These are phyloP conservation scores for Microvelia longipes DNA, from an alignment of 1,140 invertebrate species.

Conservation along the genomic window DNA sequence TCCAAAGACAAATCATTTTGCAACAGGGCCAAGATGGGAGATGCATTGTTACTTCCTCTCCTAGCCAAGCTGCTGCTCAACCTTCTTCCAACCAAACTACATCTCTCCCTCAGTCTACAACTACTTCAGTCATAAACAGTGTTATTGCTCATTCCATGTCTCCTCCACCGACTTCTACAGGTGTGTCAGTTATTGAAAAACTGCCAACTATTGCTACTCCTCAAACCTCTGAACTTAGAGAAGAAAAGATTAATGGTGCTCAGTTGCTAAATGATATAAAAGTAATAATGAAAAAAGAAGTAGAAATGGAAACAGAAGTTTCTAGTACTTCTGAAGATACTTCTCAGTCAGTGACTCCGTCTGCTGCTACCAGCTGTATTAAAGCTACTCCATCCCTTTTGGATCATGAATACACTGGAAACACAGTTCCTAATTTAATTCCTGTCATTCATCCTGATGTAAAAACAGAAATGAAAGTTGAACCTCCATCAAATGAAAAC, in stretches of 20 bases:
- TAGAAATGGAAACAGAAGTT: not conserved
- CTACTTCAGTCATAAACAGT: not conserved
- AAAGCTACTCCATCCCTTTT: conserved; percentile 8
- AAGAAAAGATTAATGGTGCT: not conserved
- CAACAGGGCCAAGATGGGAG: conserved; percentile 32
- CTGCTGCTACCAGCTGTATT: conserved; percentile 31
- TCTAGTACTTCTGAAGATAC: not conserved
- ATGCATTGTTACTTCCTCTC: not conserved
- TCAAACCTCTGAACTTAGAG: not conserved
- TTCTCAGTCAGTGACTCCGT: conserved; percentile 30
- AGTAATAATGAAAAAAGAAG: not conserved
- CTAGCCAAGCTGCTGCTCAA: not conserved
- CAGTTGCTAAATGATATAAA: not conserved
- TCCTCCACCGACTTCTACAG: not conserved
- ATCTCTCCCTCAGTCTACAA: not conserved
- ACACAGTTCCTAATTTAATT: not conserved
- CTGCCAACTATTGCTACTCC: not conserved
- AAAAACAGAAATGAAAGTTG: not conserved
- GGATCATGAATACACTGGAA: not conserved
- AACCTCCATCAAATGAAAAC: not conserved
- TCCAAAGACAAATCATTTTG: conserved; percentile 39
- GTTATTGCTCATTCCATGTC: not conserved
- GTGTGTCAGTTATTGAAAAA: not conserved
- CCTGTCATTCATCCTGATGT: not conserved
- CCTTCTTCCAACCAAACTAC: not conserved